These are phyloP conservation scores for Aurelia sp. DNA, from an alignment of 30 jellyfish, hydroid and myxozoan genomes.

Conservation along the genomic window DNA sequence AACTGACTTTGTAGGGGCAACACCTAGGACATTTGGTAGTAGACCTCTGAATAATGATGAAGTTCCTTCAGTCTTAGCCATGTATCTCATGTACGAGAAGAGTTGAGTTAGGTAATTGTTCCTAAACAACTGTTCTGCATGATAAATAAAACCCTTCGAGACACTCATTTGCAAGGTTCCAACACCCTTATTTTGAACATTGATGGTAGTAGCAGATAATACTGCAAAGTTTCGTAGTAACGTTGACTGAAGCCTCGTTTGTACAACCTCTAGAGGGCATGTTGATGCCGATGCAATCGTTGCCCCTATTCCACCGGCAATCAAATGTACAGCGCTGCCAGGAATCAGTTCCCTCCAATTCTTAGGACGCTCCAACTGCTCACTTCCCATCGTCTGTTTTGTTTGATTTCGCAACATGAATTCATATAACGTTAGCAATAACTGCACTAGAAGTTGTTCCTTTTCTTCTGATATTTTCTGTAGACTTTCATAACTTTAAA, in stretches of 20 bases:
- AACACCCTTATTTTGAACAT: constrained; percentile 20
- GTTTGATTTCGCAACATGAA: too few species aligned
- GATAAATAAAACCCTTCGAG: constrained; percentile 24
- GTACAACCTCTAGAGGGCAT: constrained; percentile 85
- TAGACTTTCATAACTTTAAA: too few species aligned
- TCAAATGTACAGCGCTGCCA: constrained; percentile 73
- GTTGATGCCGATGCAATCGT: constrained; percentile 81
- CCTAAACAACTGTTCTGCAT: constrained; percentile 20
- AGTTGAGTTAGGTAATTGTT: constrained; percentile 66
- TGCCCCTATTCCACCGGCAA: constrained; percentile 89
- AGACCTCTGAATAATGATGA: constrained; percentile 87
- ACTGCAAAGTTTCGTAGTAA: constrained; percentile 14
- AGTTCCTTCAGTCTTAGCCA: constrained; percentile 89
- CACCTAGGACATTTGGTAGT: constrained; percentile 83
- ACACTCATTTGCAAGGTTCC: constrained; percentile 30
- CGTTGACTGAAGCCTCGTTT: constrained; percentile 83
- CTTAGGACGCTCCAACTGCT: background rate
- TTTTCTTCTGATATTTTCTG: too few species aligned
- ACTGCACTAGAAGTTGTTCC: too few species aligned
- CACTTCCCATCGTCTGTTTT: too few species aligned
- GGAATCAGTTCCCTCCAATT: constrained; percentile 64
- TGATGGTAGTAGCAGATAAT: constrained; percentile 21
- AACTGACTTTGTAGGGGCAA: constrained; percentile 92
- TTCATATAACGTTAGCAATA: too few species aligned
- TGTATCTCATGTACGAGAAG: constrained; percentile 78